phyloP scores from a whole-genome alignment of 1,140 invertebrate genomes.

The Drosophila jambulina region DNA sequence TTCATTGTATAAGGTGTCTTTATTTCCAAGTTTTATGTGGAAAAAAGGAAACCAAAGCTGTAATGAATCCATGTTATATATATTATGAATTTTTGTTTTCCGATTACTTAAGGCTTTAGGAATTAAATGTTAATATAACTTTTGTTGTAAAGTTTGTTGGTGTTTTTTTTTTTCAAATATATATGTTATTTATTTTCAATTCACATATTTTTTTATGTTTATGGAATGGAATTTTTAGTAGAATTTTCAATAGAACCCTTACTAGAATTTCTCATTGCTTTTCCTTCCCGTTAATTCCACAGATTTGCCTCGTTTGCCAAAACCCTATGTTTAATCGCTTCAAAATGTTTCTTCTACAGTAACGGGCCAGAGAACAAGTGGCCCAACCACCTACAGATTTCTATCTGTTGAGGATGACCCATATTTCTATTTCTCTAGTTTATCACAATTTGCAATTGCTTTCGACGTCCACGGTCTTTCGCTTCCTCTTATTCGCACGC shows the following conservation, averaged over 20 bases:
- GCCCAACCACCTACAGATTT: slow-evolving; percentile 18
- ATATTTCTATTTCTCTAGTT: slow-evolving; percentile 44
- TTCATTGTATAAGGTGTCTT: slow-evolving; percentile 22
- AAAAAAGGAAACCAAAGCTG: background rate
- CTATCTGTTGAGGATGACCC: slow-evolving; percentile 43
- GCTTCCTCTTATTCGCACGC: slow-evolving; percentile 26
- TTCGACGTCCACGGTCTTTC: slow-evolving; percentile 34
- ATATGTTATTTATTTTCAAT: background rate
- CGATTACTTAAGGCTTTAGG: background rate
- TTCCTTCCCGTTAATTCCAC: background rate
- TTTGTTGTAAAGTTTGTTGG: no score
- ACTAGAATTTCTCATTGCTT: background rate
- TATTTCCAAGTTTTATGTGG: slow-evolving; percentile 17
- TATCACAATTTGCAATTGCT: slow-evolving; percentile 53
- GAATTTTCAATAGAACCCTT: background rate
- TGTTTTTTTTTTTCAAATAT: background rate
- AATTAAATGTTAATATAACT: background rate
- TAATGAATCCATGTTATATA: slow-evolving; percentile 14
- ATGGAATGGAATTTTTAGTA: background rate
- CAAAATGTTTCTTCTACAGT: slow-evolving; percentile 7
- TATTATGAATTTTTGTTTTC: background rate
- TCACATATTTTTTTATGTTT: background rate
- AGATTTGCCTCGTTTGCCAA: slow-evolving; percentile 3
- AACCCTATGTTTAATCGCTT: slow-evolving; percentile 17
- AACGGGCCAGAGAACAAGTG: slow-evolving; percentile 41